Conservation (phyloP, 2,113 vertebrate genomes). For the Rhegmatorhina hoffmannsi region DNA sequence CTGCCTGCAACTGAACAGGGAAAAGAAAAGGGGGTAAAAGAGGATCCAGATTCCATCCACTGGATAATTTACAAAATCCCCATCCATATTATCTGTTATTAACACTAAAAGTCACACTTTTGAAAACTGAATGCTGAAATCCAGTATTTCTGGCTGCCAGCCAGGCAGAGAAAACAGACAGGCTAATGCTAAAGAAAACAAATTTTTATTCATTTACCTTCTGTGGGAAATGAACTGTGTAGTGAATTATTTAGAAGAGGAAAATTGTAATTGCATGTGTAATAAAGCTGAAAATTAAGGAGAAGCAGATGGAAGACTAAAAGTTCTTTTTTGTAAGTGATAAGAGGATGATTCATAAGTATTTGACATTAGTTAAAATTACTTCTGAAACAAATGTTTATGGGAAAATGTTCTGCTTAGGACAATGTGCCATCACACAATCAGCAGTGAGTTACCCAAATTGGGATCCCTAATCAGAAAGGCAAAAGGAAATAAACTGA, state of each 20-base stretch:
- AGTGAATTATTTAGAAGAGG: slow-evolving; percentile 43
- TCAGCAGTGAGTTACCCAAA: neutral
- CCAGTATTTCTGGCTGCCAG: neutral
- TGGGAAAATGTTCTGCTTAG: slow-evolving; percentile 18
- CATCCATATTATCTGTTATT: neutral
- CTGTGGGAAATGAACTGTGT: neutral
- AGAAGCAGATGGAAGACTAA: slow-evolving; percentile 48
- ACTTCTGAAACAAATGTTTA: slow-evolving; percentile 46
- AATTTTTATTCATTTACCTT: slow-evolving; percentile 52
- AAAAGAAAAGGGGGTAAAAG: neutral
- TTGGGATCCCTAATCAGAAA: neutral
- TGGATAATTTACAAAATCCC: neutral
- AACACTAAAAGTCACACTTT: neutral
- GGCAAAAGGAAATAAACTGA: neutral
- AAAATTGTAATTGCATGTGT: slow-evolving; percentile 51
- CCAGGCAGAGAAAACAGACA: neutral
- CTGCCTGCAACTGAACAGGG: neutral
- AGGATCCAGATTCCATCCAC: neutral
- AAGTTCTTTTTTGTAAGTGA: slow-evolving; percentile 39
- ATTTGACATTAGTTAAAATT: slow-evolving; percentile 57
- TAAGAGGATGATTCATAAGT: slow-evolving; percentile 60
- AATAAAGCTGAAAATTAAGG: slow-evolving; percentile 61
- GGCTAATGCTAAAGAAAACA: slow-evolving; percentile 36
- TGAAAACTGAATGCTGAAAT: neutral
- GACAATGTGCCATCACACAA: slow-evolving; percentile 1